Base-by-base conservation (phyloP, 2,888 invertebrate species). In the Drosophila quinaria region DNA sequence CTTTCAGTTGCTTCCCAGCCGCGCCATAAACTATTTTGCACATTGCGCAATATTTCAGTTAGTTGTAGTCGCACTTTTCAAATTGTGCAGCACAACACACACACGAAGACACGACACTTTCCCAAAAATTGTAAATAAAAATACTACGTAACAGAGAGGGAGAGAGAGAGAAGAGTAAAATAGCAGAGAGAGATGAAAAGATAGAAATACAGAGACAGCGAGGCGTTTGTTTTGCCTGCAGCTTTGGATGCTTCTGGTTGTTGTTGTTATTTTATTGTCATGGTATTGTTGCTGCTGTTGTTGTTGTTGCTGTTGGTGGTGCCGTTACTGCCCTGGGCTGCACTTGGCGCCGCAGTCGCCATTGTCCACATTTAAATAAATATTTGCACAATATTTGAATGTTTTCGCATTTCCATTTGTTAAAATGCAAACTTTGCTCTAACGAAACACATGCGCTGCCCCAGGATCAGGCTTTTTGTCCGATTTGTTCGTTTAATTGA, bases 341-440 rank as follows among this genome's bases (percentile, higher is more conserved):
- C 74, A 60, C 60, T 75, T 76, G 86, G 69, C 74, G 75, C 69
- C 74, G 46, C 33, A 51, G 63, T 68, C 81, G 56, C 73, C 81
- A 87, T 78, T 89, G 84, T 87, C 70, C 81, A 69, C 74, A 86
- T 80, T 87, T 80, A 86, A 87, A 87, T 81, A 86, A 86, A 87
- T 86, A 87, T 88, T 88, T 86, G 71, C 87, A 87, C 74, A 87
- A 80, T 71, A 83, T 87, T 88, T 86, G 87, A 88, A 88, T 85
- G 76, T 74, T 75, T 81, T 76, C 68, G 74, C 76, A 71, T 77
- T 86, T 80, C 67, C 74, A 86, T 86, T 56, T 72, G 62, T 70
- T 68, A 54, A 85, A 79, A 74, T 63, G 79, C 72, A 80, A 77
- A 64, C 77, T 50, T 52, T 19, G 58, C 54, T 39, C 42, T 35